phyloP scores from a whole-genome alignment of 2,797 vertebrate genomes.

The Anomalospiza imberbis region DNA sequence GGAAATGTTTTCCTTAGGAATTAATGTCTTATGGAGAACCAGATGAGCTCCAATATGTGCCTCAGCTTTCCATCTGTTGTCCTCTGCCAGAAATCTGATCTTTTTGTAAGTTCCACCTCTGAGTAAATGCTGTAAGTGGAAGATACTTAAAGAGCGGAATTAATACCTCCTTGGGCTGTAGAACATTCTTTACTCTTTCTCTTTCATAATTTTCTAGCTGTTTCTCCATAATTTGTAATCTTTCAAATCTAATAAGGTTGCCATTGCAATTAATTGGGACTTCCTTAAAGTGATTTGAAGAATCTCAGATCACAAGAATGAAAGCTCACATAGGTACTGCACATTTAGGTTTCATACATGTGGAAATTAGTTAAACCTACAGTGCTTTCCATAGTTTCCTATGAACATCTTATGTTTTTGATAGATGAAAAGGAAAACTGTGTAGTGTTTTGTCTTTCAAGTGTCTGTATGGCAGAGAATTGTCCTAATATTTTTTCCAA shows the following conservation, averaged over 20 bases:
- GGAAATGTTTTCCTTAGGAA: constrained; percentile 24
- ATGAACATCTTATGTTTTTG: neutral
- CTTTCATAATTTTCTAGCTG: neutral
- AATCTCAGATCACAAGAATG: neutral
- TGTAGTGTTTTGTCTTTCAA: neutral
- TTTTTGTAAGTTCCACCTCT: neutral
- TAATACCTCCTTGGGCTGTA: neutral
- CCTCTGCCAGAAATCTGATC: neutral
- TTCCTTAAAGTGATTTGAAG: neutral
- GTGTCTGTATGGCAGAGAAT: neutral
- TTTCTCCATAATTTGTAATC: neutral
- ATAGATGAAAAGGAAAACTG: neutral
- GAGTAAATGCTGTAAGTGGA: neutral
- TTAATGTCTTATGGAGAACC: neutral
- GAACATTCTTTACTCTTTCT: neutral
- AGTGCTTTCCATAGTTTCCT: neutral
- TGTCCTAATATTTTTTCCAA: neutral
- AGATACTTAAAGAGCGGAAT: neutral
- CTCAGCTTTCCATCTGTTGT: neutral
- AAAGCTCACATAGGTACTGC: neutral
- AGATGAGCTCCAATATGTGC: neutral
- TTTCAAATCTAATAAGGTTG: neutral
- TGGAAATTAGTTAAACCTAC: neutral
- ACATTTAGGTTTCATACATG: neutral
- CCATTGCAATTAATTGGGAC: neutral